Evolutionary conservation across 2,888 invertebrate species (phyloP).

Genomic region (Leptinotarsa juncta): DNA sequence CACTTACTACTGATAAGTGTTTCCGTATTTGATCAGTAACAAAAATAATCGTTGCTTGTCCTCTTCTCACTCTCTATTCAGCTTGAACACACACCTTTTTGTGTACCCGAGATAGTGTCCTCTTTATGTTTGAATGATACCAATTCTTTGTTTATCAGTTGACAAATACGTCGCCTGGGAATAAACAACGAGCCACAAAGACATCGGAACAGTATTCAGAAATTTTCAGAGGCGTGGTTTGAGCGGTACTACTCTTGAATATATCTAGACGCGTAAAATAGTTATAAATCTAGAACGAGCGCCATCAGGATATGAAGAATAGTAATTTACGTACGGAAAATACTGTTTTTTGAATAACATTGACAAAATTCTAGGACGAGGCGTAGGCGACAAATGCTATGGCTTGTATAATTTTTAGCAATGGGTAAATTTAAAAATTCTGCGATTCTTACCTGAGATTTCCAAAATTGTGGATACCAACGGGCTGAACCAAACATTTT

Average conservation of each 20-base stretch:
- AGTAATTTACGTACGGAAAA: too few relatives aligned
- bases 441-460: too few relatives aligned
- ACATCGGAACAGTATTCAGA: conserved; percentile 26
- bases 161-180: conserved; percentile 56
- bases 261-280: too few relatives aligned
- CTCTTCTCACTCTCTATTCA: conserved; percentile 46
- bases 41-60: conserved; percentile 54
- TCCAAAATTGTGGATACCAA: too few relatives aligned
- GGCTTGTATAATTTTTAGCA: too few relatives aligned
- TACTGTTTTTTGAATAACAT: too few relatives aligned
- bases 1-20: conserved; percentile 57
- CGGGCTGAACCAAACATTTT: too few relatives aligned
- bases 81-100: conserved; percentile 53
- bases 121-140: conserved; percentile 56
- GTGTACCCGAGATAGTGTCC: conserved; percentile 56
- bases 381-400: too few relatives aligned
- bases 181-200: conserved; percentile 42
- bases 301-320: too few relatives aligned
- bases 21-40: conserved; percentile 57
- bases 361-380: too few relatives aligned
- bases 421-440: too few relatives aligned
- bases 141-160: conserved; percentile 57
- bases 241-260: neutral
- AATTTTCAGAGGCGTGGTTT: conserved; percentile 24
- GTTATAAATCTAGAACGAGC: too few relatives aligned